These are phyloP conservation scores for Hippolais icterina DNA, from an alignment of 2,113 vertebrate genomes.

Conservation along the genomic window DNA sequence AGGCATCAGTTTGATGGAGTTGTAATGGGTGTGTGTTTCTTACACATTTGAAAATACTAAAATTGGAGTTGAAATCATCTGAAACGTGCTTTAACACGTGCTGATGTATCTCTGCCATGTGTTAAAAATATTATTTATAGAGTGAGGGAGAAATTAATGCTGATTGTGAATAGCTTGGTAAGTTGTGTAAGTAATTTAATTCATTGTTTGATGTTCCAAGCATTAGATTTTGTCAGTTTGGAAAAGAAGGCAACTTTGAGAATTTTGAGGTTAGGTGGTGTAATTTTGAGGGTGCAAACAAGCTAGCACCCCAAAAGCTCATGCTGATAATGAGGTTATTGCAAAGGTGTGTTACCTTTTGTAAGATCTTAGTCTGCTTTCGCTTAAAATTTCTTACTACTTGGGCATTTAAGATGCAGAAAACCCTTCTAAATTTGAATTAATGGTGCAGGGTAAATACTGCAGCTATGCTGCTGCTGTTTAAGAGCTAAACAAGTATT, in stretches of 20 bases:
- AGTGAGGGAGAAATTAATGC: background rate
- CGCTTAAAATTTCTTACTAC: background rate
- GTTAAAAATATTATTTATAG: background rate
- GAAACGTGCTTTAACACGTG: rapidly evolving
- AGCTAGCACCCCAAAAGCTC: background rate
- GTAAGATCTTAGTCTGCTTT: background rate
- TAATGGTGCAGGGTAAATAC: background rate
- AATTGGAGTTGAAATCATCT: background rate
- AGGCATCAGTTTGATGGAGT: background rate
- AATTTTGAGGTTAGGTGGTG: background rate
- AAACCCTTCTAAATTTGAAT: background rate
- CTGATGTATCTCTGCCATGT: background rate
- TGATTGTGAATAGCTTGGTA: background rate
- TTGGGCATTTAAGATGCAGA: background rate
- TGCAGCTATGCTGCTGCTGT: background rate
- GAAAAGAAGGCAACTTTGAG: background rate
- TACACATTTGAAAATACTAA: background rate
- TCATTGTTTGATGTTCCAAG: background rate
- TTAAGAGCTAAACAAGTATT: background rate
- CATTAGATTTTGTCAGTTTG: background rate
- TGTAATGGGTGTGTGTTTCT: background rate
- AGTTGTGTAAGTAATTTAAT: background rate
- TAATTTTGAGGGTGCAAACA: background rate
- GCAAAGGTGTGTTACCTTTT: background rate
- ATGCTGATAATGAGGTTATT: background rate